These are phyloP conservation scores for Drosophila rufa DNA, from an alignment of 1,140 invertebrate genomes.

Conservation along the genomic window DNA sequence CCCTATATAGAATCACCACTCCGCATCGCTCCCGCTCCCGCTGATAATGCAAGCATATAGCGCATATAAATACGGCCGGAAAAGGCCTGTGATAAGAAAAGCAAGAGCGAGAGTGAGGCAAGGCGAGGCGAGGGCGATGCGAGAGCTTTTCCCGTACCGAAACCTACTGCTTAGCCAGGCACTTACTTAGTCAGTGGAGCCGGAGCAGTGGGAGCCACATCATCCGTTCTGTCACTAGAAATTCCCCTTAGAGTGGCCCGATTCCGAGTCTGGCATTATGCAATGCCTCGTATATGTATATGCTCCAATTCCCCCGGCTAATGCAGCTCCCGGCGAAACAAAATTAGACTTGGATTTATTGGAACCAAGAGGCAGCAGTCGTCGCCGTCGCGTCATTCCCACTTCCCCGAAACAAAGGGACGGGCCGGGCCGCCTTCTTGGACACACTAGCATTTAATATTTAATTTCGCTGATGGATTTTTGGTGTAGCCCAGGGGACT, in stretches of 20 bases:
- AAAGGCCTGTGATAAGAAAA: slow-evolving; percentile 46
- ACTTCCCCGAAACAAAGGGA: slow-evolving; percentile 16
- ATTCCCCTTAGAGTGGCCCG: slow-evolving; percentile 1
- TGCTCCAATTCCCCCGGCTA: slow-evolving; percentile 52
- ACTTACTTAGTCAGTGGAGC: slow-evolving; percentile 7
- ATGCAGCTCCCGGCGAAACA: slow-evolving; percentile 29
- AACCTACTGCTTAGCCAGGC: slow-evolving; percentile 7
- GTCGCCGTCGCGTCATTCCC: slow-evolving; percentile 51
- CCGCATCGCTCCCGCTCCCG: slow-evolving; percentile 5
- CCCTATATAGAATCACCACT: slow-evolving; percentile 1
- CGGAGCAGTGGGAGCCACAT: slow-evolving; percentile 3
- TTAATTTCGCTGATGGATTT: slow-evolving; percentile 68
- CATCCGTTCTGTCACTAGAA: slow-evolving; percentile 29
- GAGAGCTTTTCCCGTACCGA: slow-evolving; percentile 11
- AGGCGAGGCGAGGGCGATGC: slow-evolving; percentile 8
- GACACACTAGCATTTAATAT: slow-evolving; percentile 51
- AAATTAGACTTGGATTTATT: slow-evolving; percentile 52
- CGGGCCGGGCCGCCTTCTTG: slow-evolving; percentile 18
- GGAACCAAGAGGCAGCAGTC: slow-evolving; percentile 20
- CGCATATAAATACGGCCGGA: slow-evolving; percentile 25
- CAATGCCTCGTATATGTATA: slow-evolving; percentile 12
- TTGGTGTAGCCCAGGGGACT: slow-evolving; percentile 33
- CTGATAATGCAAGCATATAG: slow-evolving; percentile 34
- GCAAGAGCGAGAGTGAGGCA: not conserved
- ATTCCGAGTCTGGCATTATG: slow-evolving; percentile 29